Percentiles rank a stretch among this genome's conserved stretches.
Conservation (phyloP, 2,888 invertebrate genomes). For the Nomada ruficornis region DNA sequence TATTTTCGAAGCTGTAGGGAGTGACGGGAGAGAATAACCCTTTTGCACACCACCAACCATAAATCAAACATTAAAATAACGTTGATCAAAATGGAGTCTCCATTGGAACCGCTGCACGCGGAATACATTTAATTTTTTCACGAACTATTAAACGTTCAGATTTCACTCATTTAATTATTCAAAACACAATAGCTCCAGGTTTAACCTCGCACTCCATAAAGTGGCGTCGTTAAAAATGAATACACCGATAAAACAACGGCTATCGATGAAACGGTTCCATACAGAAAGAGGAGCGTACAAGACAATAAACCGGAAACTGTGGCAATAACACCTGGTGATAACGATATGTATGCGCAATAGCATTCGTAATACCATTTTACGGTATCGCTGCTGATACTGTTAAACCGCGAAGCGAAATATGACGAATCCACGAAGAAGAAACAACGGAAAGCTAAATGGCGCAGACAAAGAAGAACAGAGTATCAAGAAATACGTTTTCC, state of each 20-base stretch:
- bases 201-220: background rate
- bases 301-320: background rate
- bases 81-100: background rate
- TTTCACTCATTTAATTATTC: conserved; percentile 2
- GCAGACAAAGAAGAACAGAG: background rate
- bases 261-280: conserved; percentile 1
- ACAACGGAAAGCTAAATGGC: background rate
- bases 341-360: background rate
- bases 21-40: no score
- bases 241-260: background rate
- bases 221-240: background rate
- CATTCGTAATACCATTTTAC: no score
- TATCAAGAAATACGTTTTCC: background rate
- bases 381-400: no score
- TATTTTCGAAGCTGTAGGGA: no score
- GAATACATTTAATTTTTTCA: background rate
- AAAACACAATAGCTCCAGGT: background rate
- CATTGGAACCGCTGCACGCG: background rate
- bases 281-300: background rate
- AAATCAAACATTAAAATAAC: background rate
- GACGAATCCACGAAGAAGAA: background rate
- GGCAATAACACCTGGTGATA: conserved; percentile 16
- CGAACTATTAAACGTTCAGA: no score
- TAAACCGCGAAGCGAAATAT: background rate
- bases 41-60: no score